Base-by-base conservation (phyloP, 2,797 vertebrate genomes). In the Sylvilagus floridanus region DNA sequence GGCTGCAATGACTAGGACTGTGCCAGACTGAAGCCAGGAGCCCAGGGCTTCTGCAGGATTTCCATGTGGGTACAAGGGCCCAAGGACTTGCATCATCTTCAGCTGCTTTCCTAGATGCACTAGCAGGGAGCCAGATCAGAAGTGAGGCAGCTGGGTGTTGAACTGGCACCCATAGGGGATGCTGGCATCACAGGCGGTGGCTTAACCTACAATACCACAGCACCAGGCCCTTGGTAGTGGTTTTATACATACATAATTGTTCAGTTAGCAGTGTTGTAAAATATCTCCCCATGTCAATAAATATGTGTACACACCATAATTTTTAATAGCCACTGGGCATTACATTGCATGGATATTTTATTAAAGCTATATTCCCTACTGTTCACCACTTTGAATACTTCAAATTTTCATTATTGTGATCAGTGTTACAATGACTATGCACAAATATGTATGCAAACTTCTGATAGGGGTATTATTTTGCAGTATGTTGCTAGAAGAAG, bases 281-380 rank as follows among this genome's bases (percentile, higher is more conserved):
- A 83, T 69, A 96, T 35, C 14, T 86, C 82, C 82, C 5, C 19
- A 66, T 68, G 62, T 83, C 88, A 90, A 30, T 57, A 78, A 89
- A 50, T 68, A 35, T 42, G 50, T 13, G 13, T 16, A 19, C 0
- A 37, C 1, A 68, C 2, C 24, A 79, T 32, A 81, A 73, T 85
- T 88, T 65, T 86, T 94, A 92, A 89, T 62, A 95, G 42, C 12
- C 73, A 26, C 16, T 78, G 21, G 88, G 30, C 35, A 65, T 85
- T 87, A 92, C 5, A 75, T 54, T 91, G 21, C 60, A 65, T 73
- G 30, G 65, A 47, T 75, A 88, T 83, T 84, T 96, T 88, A 91
- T 91, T 86, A 88, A 84, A 71, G 19, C 30, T 57, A 73, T 83
- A 73, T 83, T 94, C 11, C 21, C 21, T 72, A 83, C 30, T 63